Evolutionary conservation across 1,140 invertebrate genomes (phyloP).

Genomic region (Stratiolaelaps scimitus): DNA sequence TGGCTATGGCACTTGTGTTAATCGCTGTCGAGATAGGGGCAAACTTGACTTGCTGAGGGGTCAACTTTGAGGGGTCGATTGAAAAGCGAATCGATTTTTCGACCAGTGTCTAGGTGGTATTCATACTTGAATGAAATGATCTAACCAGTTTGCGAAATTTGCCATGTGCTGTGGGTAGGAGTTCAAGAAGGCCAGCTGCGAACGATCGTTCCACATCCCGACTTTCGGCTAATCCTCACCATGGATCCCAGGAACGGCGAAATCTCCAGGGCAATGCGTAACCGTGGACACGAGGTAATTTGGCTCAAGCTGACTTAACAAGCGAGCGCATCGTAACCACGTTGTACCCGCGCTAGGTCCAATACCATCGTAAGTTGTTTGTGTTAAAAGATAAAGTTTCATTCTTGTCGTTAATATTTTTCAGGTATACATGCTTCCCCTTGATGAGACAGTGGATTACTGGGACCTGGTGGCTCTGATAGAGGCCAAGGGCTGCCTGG

Average conservation of each 20-base stretch:
- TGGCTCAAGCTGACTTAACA: slow-evolving; percentile 44
- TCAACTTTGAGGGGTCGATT: no score
- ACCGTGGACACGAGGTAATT: slow-evolving; percentile 86
- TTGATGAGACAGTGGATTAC: slow-evolving; percentile 5
- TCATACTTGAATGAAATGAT: no score
- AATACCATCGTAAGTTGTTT: no score
- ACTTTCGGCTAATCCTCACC: slow-evolving; percentile 86
- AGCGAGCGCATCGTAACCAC: background rate
- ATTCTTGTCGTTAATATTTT: slow-evolving; percentile 2
- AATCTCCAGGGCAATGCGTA: slow-evolving; percentile 94
- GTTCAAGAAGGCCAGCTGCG: slow-evolving; percentile 52
- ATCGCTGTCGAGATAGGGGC: no score
- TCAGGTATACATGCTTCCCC: background rate
- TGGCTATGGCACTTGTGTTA: no score
- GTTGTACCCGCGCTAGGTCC: background rate
- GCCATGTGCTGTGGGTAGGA: slow-evolving; percentile 31
- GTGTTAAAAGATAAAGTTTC: background rate
- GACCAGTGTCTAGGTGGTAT: no score
- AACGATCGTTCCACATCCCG: slow-evolving; percentile 65
- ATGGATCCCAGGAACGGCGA: slow-evolving; percentile 89
- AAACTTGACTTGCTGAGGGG: no score
- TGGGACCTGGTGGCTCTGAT: background rate
- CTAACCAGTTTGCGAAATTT: no score
- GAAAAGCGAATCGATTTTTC: no score
- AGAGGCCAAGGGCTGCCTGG: slow-evolving; percentile 5